Evolutionary conservation across 2,888 invertebrate species (phyloP), one percentile per base, ranked within the genome.

Genomic region (Hedychridium roseum): DNA sequence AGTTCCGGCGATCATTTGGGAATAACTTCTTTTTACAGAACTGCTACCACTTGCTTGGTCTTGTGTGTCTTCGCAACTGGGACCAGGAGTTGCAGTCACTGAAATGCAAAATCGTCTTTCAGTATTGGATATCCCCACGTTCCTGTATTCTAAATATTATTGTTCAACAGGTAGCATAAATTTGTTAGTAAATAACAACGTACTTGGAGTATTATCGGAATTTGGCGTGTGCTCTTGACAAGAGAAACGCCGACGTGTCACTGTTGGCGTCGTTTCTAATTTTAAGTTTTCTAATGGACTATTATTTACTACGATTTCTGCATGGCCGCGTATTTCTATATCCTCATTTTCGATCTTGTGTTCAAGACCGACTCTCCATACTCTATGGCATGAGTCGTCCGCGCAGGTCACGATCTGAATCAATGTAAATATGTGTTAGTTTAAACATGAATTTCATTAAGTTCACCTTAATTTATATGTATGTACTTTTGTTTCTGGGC

Each of bases 371-470:
- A 90, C 79, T 35, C 87, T 82, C 92, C 92, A 92, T 40, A 92
- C 82, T 78, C 87, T 87, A 74, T 90, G 89, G 0, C 86, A 80
- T 7, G 89, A 88, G 80, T 94, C 94, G 73, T 94, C 94, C 37
- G 91, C 89, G 76, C 92, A 91, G 0, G 93, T 93, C 9, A 91
- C 56, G 43, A 69, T 56, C 68, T 68, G 11, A 4, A 50, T 44
- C 50, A 26, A 40, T 38, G 43, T 38, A 35, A 16, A 44, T 9
- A 30, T 1, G 11, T 16, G 32, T 15, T 12, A 4, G 35, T 40
- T 40, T 7, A 50, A 11, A 21, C 26, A 32, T 38, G 20, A 3
- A 12, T 7, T 18, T 3, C 34, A 46, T 30, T 28, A 21, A 49
- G n/a, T 20, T 21, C 11, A 44, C 5, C 27, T 44, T 20, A 40